Evolutionary conservation across 2,888 invertebrate genomes (phyloP), one percentile per base, ranked within the genome.

Genomic region (Lapara coniferarum): DNA sequence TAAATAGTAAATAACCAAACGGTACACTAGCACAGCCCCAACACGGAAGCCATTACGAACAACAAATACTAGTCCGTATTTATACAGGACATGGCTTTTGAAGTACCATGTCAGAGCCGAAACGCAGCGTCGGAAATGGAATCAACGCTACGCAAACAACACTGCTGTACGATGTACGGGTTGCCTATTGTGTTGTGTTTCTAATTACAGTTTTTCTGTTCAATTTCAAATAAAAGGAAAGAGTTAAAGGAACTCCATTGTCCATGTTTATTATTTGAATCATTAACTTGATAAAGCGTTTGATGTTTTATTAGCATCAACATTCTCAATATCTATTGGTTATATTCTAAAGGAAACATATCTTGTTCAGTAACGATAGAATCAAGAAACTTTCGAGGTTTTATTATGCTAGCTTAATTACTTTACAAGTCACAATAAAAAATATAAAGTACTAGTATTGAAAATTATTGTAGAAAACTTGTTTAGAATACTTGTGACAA

Each of bases 1-100:
- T 49, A 19, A 63, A 63, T 49, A 2, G 49, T 63, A 63, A 46
- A 46, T 19, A 46, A 49, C 46, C 19, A 46, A 63, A 63, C 49
- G 46, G 49, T 19, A 63, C 16, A 19, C 13, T 49, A 19, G 44
- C 63, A 19, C 49, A 4, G 63, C 13, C 19, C 63, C 63, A 63
- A 63, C 49, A 46, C 53, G 58, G 53, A 63, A 68, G 53, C 53
- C 53, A 63, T 63, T 63, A 63, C 52, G 44, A 37, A 66, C 57
- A 68, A 44, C 66, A 68, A 70, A 70, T 68, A 70, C 66, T 66
- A 57, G 51, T 52, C 14, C 19, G 63, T 68, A 66, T 68, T 70
- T 70, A 68, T 66, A 68, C 66, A 68, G 68, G 66, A 68, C 57
- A 68, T 70, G 37, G 68, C 66, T 57, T 56, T 63, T 68, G 70